Conservation (phyloP, 2,888 invertebrate genomes). For the Ctena decussata region DNA sequence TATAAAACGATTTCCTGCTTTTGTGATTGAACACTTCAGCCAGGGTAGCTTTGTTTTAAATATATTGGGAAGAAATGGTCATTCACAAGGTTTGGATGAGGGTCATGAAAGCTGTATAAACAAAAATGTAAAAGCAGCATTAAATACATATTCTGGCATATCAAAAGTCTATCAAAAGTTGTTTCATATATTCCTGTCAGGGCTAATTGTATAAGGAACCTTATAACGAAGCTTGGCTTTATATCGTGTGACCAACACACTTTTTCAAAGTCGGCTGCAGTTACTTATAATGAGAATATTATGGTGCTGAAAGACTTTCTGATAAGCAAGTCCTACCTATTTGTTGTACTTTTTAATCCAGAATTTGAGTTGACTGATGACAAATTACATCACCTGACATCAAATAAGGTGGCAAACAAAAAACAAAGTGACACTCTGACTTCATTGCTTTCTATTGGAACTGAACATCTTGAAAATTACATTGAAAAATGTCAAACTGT, state of each 20-base stretch:
- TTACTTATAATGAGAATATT: background rate
- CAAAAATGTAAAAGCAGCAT: background rate
- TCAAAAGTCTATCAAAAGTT: background rate
- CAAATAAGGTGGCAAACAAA: background rate
- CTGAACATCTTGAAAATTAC: background rate
- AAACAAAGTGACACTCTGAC: background rate
- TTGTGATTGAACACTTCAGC: background rate
- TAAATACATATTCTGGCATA: background rate
- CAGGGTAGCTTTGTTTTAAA: background rate
- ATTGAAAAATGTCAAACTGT: background rate
- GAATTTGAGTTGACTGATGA: background rate
- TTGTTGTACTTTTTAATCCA: background rate
- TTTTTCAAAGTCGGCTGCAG: background rate
- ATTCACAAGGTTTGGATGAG: conserved; percentile 18
- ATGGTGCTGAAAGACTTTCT: background rate
- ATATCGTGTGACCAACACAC: background rate
- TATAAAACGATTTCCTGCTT: background rate
- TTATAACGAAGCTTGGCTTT: background rate
- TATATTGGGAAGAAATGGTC: background rate
- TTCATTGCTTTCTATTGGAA: background rate
- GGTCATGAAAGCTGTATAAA: conserved; percentile 19
- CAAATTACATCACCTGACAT: background rate
- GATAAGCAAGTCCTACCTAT: background rate
- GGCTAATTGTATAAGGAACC: background rate
- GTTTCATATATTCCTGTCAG: background rate